Base-by-base conservation (phyloP, 2,797 vertebrate genomes). In the Siniperca scherzeri region DNA sequence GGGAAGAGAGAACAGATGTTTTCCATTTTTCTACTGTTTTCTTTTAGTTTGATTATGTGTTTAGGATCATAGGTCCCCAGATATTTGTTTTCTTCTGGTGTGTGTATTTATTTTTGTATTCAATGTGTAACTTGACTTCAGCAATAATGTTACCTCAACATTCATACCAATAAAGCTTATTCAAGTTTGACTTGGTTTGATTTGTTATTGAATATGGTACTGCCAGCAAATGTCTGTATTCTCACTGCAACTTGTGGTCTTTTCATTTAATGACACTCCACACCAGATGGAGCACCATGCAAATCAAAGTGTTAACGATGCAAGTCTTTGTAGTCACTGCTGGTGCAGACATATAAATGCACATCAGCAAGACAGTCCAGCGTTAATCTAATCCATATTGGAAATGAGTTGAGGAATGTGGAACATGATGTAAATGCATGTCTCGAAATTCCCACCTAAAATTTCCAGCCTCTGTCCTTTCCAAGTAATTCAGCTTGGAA, bases 241-340 rank as follows among this genome's bases (percentile, higher is more conserved):
- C 46, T 27, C 50, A 59, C 52, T 38, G 25, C 46, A 81, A 38
- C 56, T 7, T 73, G 40, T 75, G 62, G 22, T 72, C n/a, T 59
- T 38, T 46, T 67, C 40, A 30, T 77, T 77, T 62, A 78, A 70
- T 55, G 30, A 77, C 65, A n/a, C 57, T 33, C 42, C 50, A 13
- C 59, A 27, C 16, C 80, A 83, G 80, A 85, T 81, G 68, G 82
- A 81, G 67, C 48, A 36, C 46, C 36, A 27, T 72, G 62, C 46
- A 68, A 81, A 81, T 84, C 33, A 3, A 52, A 42, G 30, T 22
- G 27, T 67, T 65, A 72, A 75, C 14, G 59, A 27, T 74, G 36
- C 14, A 4, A 30, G 30, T 75, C 21, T 76, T 66, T 60, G 70
- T 22, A 48, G 68, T 74, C 44, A 4, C n/a, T 44, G 55, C 46